These are phyloP conservation scores for Sebastes dallii DNA, from an alignment of 2,797 vertebrate genomes.

Conservation along the genomic window DNA sequence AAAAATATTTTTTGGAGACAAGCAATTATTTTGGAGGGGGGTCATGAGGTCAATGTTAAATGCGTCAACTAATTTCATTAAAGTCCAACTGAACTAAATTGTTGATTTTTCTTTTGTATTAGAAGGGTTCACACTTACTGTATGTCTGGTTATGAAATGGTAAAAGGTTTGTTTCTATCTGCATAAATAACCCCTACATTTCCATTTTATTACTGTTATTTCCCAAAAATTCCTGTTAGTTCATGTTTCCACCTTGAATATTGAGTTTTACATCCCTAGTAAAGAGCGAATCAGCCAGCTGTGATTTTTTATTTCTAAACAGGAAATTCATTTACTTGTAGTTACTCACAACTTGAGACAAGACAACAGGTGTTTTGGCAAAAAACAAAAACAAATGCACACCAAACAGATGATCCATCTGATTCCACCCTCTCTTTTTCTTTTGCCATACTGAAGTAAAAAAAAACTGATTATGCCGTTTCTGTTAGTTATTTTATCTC, in stretches of 20 bases:
- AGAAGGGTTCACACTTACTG: not conserved
- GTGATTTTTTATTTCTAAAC: not conserved
- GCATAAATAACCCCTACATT: not conserved
- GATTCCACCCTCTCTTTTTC: not conserved
- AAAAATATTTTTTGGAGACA: no score
- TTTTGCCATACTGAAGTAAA: not conserved
- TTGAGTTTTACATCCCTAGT: not conserved
- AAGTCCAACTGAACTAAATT: no score
- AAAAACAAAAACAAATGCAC: no score
- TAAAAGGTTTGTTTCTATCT: no score
- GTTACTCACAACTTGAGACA: not conserved
- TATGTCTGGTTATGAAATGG: no score
- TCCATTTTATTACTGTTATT: not conserved
- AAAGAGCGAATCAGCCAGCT: not conserved
- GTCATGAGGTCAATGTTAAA: no score
- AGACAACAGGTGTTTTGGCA: not conserved
- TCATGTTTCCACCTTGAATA: not conserved
- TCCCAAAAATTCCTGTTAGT: not conserved
- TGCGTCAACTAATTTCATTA: no score
- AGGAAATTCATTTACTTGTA: not conserved
- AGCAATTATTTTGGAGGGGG: no score
- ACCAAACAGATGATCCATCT: not conserved
- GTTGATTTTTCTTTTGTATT: not conserved
- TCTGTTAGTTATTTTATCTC: conserved; percentile 10
- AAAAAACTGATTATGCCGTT: not conserved